Conservation (phyloP, 92 coral and sea anemone genomes). For the Porites lobata region DNA sequence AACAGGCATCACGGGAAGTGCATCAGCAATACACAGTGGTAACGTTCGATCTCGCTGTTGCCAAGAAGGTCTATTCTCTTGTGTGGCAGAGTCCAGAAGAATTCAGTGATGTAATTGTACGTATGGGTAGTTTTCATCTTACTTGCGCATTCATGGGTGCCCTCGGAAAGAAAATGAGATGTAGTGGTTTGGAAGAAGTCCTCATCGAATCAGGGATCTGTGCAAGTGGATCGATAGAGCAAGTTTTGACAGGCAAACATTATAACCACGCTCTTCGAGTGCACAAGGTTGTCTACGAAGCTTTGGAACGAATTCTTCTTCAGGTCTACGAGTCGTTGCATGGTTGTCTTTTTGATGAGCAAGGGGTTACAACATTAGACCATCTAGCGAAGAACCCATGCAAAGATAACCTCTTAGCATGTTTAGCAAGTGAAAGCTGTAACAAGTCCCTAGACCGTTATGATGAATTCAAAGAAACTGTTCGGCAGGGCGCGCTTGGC, state of each 20-base stretch:
- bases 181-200: slow-evolving; percentile 56
- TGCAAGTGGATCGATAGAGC: slow-evolving; percentile 48
- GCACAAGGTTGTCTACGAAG: slow-evolving; percentile 41
- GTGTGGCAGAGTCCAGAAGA: background rate
- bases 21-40: no score
- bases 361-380: slow-evolving; percentile 20
- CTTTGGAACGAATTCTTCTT: slow-evolving; percentile 31
- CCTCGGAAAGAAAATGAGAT: slow-evolving; percentile 48
- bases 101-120: slow-evolving; percentile 37
- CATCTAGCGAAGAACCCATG: slow-evolving; percentile 45
- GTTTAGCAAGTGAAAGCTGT: slow-evolving; percentile 51
- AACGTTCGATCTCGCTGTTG: no score
- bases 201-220: slow-evolving; percentile 51
- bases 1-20: no score
- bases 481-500: slow-evolving; percentile 42
- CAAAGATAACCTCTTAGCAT: slow-evolving; percentile 31
- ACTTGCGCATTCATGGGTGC: slow-evolving; percentile 35
- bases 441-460: slow-evolving; percentile 20
- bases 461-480: background rate
- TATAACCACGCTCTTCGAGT: slow-evolving; percentile 37
- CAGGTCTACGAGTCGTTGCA: slow-evolving; percentile 3
- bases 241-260: slow-evolving; percentile 40
- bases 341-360: slow-evolving; percentile 21
- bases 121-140: slow-evolving; percentile 42
- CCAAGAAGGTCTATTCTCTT: no score